Evolutionary conservation across 2,113 vertebrate species (phyloP).

Genomic region (Heloderma charlesbogerti): DNA sequence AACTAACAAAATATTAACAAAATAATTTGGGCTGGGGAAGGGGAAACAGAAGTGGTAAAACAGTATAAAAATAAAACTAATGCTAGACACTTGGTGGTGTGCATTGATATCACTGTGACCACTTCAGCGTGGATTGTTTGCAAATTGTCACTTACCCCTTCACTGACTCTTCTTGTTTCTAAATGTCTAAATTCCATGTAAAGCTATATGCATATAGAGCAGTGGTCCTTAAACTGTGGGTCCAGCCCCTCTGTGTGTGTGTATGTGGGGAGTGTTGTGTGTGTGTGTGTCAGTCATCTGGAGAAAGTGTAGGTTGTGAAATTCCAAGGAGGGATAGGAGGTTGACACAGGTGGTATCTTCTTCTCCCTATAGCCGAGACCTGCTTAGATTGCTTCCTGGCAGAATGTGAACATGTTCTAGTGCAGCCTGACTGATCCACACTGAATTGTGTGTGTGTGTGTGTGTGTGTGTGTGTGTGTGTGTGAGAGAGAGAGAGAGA

Average conservation of each 20-base stretch:
- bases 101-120: background rate
- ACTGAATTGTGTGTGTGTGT: background rate
- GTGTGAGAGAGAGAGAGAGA: too few species aligned
- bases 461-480: too few species aligned
- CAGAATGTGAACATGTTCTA: background rate
- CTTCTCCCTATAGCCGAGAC: background rate
- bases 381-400: background rate
- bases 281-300: background rate
- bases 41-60: background rate
- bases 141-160: background rate
- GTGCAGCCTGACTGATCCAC: background rate
- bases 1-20: too few species aligned
- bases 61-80: background rate
- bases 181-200: background rate
- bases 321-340: background rate
- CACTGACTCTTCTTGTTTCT: background rate
- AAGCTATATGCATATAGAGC: conserved; percentile 15
- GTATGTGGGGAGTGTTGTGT: background rate
- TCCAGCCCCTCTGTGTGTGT: too few species aligned
- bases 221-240: background rate
- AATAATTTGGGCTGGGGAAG: background rate
- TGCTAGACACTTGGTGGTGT: background rate
- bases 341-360: background rate
- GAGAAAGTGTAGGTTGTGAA: background rate
- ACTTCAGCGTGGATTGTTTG: background rate